Percentiles rank a stretch among this genome's conserved stretches.
Evolutionary conservation across 2,888 invertebrate genomes (phyloP).

Genomic region (Oligia strigilis): DNA sequence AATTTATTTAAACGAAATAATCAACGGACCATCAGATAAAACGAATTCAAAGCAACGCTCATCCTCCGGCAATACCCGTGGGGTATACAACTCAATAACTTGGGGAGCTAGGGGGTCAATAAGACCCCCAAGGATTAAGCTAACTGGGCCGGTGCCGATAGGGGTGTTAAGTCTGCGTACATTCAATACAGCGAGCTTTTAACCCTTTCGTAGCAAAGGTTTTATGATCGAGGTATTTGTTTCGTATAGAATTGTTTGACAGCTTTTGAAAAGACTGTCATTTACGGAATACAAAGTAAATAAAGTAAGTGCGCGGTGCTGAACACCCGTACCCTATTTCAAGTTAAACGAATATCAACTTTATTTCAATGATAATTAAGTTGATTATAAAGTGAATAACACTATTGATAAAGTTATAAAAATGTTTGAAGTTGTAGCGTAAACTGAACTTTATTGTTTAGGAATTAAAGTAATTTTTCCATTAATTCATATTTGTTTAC

Average conservation of each 20-base stretch:
- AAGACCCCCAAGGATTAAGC: slow-evolving; percentile 47
- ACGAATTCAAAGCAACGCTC: slow-evolving; percentile 26
- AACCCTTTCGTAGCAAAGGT: slow-evolving; percentile 41
- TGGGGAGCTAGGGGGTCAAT: slow-evolving; percentile 39
- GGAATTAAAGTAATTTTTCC: no score
- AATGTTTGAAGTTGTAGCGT: no score
- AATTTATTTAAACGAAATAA: slow-evolving; percentile 51
- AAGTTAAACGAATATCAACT: no score
- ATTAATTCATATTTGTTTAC: no score
- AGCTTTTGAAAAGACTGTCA: neutral
- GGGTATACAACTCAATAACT: slow-evolving; percentile 45
- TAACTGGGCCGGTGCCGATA: slow-evolving; percentile 53
- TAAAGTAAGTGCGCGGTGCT: no score
- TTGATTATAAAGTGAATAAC: no score
- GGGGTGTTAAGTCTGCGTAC: slow-evolving; percentile 56
- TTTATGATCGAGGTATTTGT: slow-evolving; percentile 12
- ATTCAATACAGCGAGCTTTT: slow-evolving; percentile 51
- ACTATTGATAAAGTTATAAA: no score
- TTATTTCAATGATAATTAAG: no score
- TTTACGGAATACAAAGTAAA: no score
- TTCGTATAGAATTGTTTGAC: neutral
- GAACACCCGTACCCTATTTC: no score
- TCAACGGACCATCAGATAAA: slow-evolving; percentile 38
- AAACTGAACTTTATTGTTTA: no score
- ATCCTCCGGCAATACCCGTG: slow-evolving; percentile 24